These are phyloP conservation scores for Calameuta pallipes DNA, from an alignment of 2,888 invertebrate species.

Conservation along the genomic window DNA sequence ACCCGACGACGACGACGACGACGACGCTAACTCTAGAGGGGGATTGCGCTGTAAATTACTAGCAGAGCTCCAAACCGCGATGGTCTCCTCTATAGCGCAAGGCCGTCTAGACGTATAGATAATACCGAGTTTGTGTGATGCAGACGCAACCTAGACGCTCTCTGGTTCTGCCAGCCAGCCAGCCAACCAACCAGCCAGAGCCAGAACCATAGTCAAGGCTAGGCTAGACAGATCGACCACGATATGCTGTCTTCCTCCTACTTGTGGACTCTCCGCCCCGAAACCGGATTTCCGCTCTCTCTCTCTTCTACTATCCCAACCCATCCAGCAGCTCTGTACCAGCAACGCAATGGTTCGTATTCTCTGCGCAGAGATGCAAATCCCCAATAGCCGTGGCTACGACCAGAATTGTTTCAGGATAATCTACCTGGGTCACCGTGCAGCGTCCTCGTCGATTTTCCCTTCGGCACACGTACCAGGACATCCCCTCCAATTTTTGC, in stretches of 20 bases:
- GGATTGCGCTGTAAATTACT: constrained; percentile 55
- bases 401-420: constrained; percentile 30
- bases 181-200: constrained; percentile 36
- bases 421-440: neutral
- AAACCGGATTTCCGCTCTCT: constrained; percentile 45
- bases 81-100: constrained; percentile 52
- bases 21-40: constrained; percentile 19
- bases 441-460: neutral
- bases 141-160: constrained; percentile 56
- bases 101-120: constrained; percentile 59
- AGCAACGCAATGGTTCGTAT: constrained; percentile 14
- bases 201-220: constrained; percentile 32
- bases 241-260: constrained; percentile 21
- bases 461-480: neutral
- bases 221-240: constrained; percentile 54
- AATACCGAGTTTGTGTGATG: constrained; percentile 56
- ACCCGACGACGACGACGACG: neutral
- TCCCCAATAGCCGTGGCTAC: constrained; percentile 42
- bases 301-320: constrained; percentile 33
- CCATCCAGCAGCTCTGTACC: constrained; percentile 7
- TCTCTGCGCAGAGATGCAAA: constrained; percentile 42
- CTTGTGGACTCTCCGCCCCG: neutral
- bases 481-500: neutral
- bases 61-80: constrained; percentile 54
- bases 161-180: constrained; percentile 53